phyloP scores from a whole-genome alignment of 2,797 vertebrate genomes.

The Argya squamiceps region DNA sequence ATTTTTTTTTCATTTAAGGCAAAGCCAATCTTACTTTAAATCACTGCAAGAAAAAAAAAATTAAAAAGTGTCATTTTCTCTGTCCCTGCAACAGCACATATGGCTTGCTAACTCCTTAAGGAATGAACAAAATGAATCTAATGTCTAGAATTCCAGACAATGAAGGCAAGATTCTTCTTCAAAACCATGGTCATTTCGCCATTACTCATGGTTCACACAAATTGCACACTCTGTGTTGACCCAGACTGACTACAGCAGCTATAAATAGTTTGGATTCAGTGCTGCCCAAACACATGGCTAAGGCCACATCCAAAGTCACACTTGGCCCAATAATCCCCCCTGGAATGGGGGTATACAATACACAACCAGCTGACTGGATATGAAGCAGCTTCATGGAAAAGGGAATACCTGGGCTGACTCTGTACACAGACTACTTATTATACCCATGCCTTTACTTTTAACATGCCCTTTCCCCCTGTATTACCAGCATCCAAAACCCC shows the following conservation, averaged over 20 bases:
- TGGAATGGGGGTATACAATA: background rate
- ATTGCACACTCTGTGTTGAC: background rate
- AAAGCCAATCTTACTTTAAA: slow-evolving; percentile 25
- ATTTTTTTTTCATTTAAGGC: background rate
- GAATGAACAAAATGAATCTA: background rate
- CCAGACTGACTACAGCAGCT: background rate
- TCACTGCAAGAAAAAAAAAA: background rate
- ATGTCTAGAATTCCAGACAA: background rate
- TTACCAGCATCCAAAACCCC: background rate
- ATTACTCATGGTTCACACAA: background rate
- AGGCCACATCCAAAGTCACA: background rate
- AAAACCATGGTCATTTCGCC: background rate
- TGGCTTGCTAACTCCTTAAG: background rate
- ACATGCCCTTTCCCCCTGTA: too few species aligned
- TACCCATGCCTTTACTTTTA: background rate
- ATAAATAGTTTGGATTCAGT: background rate
- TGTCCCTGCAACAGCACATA: background rate
- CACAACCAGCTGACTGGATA: background rate
- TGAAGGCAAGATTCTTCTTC: background rate
- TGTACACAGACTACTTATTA: background rate
- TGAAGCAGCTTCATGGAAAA: background rate
- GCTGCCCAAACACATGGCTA: background rate
- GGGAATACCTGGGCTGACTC: background rate
- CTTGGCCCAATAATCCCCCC: background rate
- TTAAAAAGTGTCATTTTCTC: background rate